phyloP scores from a whole-genome alignment of 1,140 invertebrate species.

The Hydropsyche tenuis region DNA sequence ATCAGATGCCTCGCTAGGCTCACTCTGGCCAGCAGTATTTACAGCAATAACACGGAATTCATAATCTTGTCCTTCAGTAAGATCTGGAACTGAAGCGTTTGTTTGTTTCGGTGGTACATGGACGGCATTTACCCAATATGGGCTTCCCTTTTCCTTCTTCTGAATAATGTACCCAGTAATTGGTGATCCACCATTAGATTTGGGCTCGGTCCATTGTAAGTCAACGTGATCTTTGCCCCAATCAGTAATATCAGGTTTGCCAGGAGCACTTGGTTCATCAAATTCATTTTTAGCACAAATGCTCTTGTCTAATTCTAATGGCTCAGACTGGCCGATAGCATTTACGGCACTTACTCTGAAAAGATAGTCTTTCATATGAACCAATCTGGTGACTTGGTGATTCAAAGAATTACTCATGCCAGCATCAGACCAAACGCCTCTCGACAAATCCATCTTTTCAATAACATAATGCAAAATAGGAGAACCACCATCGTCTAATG shows the following conservation, averaged over 20 bases:
- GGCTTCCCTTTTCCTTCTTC: conserved; percentile 93
- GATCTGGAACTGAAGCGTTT: conserved; percentile 81
- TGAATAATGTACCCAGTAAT: conserved; percentile 94
- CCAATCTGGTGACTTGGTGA: conserved; percentile 83
- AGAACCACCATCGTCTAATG: conserved; percentile 89
- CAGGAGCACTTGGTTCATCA: conserved; percentile 90
- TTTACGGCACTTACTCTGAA: conserved; percentile 94
- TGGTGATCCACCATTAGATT: conserved; percentile 88
- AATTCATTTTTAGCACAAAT: conserved; percentile 95
- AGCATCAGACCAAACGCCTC: conserved; percentile 95
- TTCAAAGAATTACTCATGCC: conserved; percentile 84
- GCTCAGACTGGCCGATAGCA: conserved; percentile 92
- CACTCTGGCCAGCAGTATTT: conserved; percentile 94
- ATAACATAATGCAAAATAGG: conserved; percentile 96
- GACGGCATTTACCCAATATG: conserved; percentile 87
- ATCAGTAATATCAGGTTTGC: conserved; percentile 86
- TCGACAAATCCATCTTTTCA: conserved; percentile 95
- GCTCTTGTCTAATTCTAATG: conserved; percentile 81
- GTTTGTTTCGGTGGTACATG: conserved; percentile 83
- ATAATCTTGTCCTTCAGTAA: conserved; percentile 94
- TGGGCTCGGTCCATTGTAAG: conserved; percentile 86
- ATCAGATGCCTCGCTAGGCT: conserved; percentile 93
- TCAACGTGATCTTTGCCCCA: conserved; percentile 95
- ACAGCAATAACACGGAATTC: conserved; percentile 95
- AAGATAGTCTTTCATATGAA: conserved; percentile 92